phyloP scores from a whole-genome alignment of 2,113 vertebrate genomes.

The Pelodiscus sinensis region DNA sequence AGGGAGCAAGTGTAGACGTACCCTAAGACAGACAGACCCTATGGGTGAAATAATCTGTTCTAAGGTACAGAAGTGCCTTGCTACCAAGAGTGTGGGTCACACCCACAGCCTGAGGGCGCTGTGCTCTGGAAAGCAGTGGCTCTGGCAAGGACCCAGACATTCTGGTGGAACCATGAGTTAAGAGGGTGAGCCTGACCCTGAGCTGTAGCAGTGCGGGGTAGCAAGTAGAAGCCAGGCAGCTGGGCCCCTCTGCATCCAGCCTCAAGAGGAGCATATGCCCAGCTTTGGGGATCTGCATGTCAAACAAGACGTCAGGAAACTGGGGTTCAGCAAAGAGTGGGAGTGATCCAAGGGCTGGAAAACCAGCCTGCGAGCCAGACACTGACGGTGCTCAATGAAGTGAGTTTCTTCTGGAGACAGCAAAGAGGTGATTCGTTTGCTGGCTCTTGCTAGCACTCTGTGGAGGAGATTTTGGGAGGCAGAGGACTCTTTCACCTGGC shows the following conservation, averaged over 20 bases:
- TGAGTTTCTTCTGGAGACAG: not conserved
- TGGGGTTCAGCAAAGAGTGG: not conserved
- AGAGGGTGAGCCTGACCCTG: too few species aligned
- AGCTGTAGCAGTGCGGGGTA: not conserved
- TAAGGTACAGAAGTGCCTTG: not conserved
- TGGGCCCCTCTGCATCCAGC: not conserved
- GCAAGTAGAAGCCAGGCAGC: not conserved
- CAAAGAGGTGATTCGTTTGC: not conserved
- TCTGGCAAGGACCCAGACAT: not conserved
- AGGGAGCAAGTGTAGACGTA: too few species aligned
- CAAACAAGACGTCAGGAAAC: not conserved
- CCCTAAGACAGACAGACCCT: too few species aligned
- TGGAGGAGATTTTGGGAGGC: not conserved
- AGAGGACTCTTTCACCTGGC: not conserved
- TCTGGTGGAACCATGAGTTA: not conserved
- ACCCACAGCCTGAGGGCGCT: not conserved
- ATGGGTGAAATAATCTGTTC: not conserved
- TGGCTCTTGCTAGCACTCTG: not conserved
- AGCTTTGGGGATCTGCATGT: too few species aligned
- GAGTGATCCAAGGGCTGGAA: not conserved
- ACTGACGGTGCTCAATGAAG: not conserved
- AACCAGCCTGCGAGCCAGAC: not conserved
- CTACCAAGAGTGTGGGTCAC: not conserved
- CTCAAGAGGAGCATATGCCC: not conserved
- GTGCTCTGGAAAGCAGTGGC: not conserved